Conservation (phyloP, 2,797 vertebrate genomes). For the Rhynchotus rufescens region DNA sequence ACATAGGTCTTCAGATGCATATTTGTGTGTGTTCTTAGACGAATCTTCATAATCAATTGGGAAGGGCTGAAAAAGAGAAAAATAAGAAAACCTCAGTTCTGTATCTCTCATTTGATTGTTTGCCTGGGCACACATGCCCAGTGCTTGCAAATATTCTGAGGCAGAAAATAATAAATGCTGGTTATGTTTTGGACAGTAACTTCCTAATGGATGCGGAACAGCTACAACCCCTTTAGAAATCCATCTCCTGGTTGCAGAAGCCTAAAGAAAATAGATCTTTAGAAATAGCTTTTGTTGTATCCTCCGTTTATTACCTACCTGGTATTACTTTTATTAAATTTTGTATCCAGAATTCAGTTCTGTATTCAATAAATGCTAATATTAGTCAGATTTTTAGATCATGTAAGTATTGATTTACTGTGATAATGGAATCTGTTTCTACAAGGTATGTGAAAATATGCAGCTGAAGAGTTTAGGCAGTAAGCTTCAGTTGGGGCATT, state of each 20-base stretch:
- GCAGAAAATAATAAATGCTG: neutral
- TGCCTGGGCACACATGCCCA: neutral
- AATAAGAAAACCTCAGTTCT: neutral
- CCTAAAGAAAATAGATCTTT: conserved; percentile 39
- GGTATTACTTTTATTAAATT: conserved; percentile 70
- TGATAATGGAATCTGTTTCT: conserved; percentile 58
- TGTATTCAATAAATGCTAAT: conserved; percentile 71
- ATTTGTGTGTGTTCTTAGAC: neutral
- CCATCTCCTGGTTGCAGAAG: neutral
- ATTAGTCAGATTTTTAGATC: conserved; percentile 72
- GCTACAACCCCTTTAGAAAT: neutral
- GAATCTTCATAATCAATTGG: neutral
- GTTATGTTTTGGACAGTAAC: neutral
- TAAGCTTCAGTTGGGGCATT: conserved; percentile 8
- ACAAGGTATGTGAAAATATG: neutral
- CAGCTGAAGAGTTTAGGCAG: conserved; percentile 43
- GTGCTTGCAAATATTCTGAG: neutral
- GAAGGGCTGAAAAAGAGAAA: neutral
- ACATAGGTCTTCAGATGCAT: neutral
- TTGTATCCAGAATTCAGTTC: conserved; percentile 68
- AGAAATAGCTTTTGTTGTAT: conserved; percentile 47
- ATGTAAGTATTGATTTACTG: conserved; percentile 76
- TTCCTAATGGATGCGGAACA: neutral
- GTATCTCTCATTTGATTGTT: neutral
- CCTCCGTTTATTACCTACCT: conserved; percentile 56